phyloP scores from a whole-genome alignment of 2,888 invertebrate species.

The Scaptomyza polygonia region DNA sequence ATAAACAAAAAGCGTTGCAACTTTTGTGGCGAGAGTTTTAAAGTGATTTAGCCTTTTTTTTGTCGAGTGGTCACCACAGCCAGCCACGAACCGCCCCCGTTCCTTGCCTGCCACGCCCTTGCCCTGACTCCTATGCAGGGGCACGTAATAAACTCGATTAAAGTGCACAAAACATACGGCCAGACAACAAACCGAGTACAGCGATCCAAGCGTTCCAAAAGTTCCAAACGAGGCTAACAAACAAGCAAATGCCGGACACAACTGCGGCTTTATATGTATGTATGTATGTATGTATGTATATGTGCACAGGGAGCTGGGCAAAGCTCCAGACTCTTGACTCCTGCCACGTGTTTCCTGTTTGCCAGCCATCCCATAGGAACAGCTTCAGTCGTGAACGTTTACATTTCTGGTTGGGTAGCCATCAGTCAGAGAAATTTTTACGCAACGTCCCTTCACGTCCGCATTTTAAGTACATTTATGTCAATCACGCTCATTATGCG shows the following conservation, averaged over 20 bases:
- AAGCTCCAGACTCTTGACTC: not conserved
- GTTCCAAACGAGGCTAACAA: conserved; percentile 42
- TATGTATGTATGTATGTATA: too few species aligned
- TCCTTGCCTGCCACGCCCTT: too few species aligned
- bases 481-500: conserved; percentile 77
- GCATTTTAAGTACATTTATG: conserved; percentile 75
- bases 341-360: not conserved
- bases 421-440: conserved; percentile 35
- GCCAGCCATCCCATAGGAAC: conserved; percentile 9
- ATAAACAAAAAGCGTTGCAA: conserved; percentile 62
- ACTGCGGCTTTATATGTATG: conserved; percentile 36
- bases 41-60: conserved; percentile 47
- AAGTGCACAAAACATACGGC: conserved; percentile 71
- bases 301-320: conserved; percentile 2
- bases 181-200: conserved; percentile 53
- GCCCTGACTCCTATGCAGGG: conserved; percentile 16
- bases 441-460: conserved; percentile 50
- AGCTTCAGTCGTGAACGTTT: conserved; percentile 21
- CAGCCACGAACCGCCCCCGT: not conserved
- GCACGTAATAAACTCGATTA: conserved; percentile 77
- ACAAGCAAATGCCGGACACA: conserved; percentile 52
- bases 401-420: conserved; percentile 23
- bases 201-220: too few species aligned
- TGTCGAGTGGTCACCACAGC: conserved; percentile 20
- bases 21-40: conserved; percentile 59